Base-by-base conservation (phyloP, 2,113 vertebrate species). In the Chaetodon auriga region DNA sequence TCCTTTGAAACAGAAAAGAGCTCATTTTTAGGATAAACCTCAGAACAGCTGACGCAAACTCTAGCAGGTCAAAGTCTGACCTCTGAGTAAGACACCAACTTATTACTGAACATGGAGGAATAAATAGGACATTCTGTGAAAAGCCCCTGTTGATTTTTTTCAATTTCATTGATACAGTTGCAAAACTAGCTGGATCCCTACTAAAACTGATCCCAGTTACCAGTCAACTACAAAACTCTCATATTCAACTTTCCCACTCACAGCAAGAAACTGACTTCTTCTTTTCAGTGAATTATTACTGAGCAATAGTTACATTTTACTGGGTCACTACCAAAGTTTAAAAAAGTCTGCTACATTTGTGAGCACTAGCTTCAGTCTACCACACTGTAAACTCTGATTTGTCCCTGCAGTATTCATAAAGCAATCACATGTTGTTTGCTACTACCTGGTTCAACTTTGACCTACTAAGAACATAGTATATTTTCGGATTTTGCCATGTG, bases 1-100 rank as follows among this genome's bases (percentile, higher is more conserved):
- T 86, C 86, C 86, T 82, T 92, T 95, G 87, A 69, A 94, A 93
- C 23, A 88, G 19, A 81, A 91, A 71, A 87, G 3, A 80, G 6
- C 12, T 73, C 0, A 54, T 38, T 63, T 66, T 78, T 74, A 86
- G 8, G 9, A 63, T 12, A 57, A 71, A 55, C 16, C 21, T 78
- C 11, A 77, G 12, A 19, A 58, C 12, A 77, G 58, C 72, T 21
- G n/a, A 25, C 57, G 75, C 10, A 68, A 58, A 69, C 53, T 25
- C 5, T 1, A 69, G 6, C 23, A 23, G 3, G n/a, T 71, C 9
- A 43, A 43, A 38, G 18, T 16, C 15, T 36, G 18, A 57, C 30
- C 35, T 71, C 12, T 46, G 62, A 60, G 19, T n/a, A 57, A 71
- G 49, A 61, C 36, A 36, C 8, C 25, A 8, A 14, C 7, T 4